Conservation (phyloP, 2,797 vertebrate species). For the Valencia hispanica region DNA sequence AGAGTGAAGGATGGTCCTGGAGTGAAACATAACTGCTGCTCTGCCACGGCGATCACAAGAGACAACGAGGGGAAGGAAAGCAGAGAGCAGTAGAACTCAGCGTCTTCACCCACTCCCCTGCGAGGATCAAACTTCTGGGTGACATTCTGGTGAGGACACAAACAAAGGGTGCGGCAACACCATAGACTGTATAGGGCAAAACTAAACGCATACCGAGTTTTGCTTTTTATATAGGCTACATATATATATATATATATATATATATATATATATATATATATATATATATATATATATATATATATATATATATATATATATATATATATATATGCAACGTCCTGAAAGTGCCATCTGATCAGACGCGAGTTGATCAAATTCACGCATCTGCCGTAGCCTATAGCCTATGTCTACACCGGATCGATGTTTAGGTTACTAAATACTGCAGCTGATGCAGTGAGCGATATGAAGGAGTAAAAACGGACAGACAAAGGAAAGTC, state of each 20-base stretch:
- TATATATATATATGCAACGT: background rate
- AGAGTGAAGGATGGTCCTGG: conserved; percentile 54
- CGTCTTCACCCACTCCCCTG: conserved; percentile 33
- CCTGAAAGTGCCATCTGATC: background rate
- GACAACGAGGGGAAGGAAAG: conserved; percentile 34
- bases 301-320: too few species aligned
- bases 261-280: too few species aligned
- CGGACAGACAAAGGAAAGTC: conserved; percentile 63
- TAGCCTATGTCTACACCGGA: background rate
- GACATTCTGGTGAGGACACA: conserved; percentile 66
- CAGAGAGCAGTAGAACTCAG: conserved; percentile 35
- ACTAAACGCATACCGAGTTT: conserved; percentile 25
- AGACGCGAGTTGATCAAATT: background rate
- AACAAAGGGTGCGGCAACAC: conserved; percentile 21
- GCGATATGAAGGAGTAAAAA: background rate
- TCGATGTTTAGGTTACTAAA: background rate
- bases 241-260: too few species aligned
- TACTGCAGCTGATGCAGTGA: background rate
- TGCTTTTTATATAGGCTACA: background rate
- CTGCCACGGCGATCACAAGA: conserved; percentile 47
- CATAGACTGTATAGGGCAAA: too few species aligned
- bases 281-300: too few species aligned
- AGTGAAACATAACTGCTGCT: conserved; percentile 62
- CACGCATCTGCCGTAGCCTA: background rate
- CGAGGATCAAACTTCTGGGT: conserved; percentile 69